These are phyloP conservation scores for Hipparchia semele DNA, from an alignment of 2,888 invertebrate genomes.

Conservation along the genomic window DNA sequence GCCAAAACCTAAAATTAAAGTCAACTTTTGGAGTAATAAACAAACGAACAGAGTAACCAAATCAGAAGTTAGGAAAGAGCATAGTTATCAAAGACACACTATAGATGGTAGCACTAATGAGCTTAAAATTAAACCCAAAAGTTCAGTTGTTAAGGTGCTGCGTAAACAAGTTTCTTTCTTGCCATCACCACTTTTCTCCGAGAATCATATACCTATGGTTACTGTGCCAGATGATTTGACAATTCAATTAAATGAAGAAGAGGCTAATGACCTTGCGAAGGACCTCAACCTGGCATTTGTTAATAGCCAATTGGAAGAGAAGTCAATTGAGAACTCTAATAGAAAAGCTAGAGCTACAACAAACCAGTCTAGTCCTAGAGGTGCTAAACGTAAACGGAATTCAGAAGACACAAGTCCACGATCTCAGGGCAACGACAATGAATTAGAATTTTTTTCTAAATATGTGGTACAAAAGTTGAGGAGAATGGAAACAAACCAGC, in stretches of 20 bases:
- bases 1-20: conserved; percentile 71
- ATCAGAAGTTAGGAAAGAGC: conserved; percentile 50
- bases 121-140: conserved; percentile 54
- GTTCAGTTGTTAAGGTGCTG: conserved; percentile 58
- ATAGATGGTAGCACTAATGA: conserved; percentile 52
- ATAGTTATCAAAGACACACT: conserved; percentile 62
- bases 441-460: conserved; percentile 76
- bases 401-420: conserved; percentile 51
- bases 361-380: conserved; percentile 53
- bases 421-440: conserved; percentile 64
- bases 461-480: conserved; percentile 77
- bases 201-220: conserved; percentile 77
- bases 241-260: conserved; percentile 77
- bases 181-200: conserved; percentile 72
- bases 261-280: conserved; percentile 69
- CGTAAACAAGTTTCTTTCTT: conserved; percentile 73
- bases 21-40: conserved; percentile 77
- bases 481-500: conserved; percentile 77
- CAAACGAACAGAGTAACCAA: conserved; percentile 57
- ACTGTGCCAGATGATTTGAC: conserved; percentile 78
- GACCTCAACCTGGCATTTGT: conserved; percentile 67
- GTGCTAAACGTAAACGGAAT: conserved; percentile 59
- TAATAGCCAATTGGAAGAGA: conserved; percentile 47
- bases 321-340: conserved; percentile 50
- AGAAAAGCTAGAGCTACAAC: conserved; percentile 52